Evolutionary conservation across 2,113 vertebrate genomes (phyloP), one percentile per base, ranked within the genome.

Genomic region (Plecturocebus donacophilus): DNA sequence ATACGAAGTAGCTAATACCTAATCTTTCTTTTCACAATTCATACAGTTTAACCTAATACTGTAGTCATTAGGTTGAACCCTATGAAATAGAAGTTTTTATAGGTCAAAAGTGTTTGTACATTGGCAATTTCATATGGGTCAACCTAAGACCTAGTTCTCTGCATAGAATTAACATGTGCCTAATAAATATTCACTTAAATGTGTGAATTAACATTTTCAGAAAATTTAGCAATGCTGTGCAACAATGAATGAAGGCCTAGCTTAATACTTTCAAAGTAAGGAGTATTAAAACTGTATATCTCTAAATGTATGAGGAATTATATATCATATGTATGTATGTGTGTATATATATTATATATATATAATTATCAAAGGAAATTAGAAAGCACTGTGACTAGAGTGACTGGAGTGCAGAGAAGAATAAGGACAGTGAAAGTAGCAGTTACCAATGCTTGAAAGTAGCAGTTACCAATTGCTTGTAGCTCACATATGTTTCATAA

Each of bases 201-300:
- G 45, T 96, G 5, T 61, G 27, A 91, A 73, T 85, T 61, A 71
- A 61, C 19, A 93, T 88, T 96, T 91, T 90, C 32, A 79, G 49
- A 83, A 80, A 77, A 89, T 73, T 82, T 90, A 89, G 32, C 25
- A 70, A 70, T 75, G 8, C 0, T n/a, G 17, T 64, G 9, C 4
- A 95, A 42, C 9, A 66, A 27, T 75, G 30, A 90, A 81, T 91
- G 19, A 84, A 47, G 42, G 42, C 25, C 54, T 32, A 81, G 12
- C 7, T 56, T 73, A 49, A 83, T 68, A 94, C 3, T 47, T 79
- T 32, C 42, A 85, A 61, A 84, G 5, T 70, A 95, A 79, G 8
- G 3, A 30, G 5, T 47, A 80, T 64, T 42, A 71, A 75, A 84
- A 47, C 61, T 42, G n/a, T 32, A 52, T 58, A 3, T 38, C 35